Evolutionary conservation across 2,113 vertebrate genomes (phyloP), one percentile per base, ranked within the genome.

Genomic region (Nibea albiflora): DNA sequence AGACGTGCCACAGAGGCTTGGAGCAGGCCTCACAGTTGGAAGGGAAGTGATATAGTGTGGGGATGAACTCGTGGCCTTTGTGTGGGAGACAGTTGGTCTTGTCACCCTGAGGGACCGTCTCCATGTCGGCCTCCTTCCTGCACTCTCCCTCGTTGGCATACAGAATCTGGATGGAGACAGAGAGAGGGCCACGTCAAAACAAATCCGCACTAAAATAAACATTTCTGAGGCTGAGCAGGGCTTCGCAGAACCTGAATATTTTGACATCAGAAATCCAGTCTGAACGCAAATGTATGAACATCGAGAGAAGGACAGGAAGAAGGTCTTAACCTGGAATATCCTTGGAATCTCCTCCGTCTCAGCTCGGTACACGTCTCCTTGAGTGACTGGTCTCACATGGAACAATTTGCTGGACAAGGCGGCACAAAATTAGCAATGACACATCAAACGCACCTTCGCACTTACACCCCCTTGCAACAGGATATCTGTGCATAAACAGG

Each of bases 91-190:
- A 99, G 95, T 97, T 98, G 57, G 97, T 95, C 93, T 97, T 99
- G 89, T 99, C 98, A n/a, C 95, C 93, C 20, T 97, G 97, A 80
- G 96, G 96, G 75, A 96, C 95, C 19, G 95, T 71, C 88, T 99
- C 98, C 92, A 96, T 86, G 73, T 99, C 98, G 15, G 94, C 93
- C 58, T 99, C 98, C 93, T 99, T 99, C 91, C 98, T 95, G 94
- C 97, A 98, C 92, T 99, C 98, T 4, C 98, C 98, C 92, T 99
- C 98, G 80, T 99, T 99, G 94, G 98, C 98, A 90, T 99, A 99
- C 2, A 99, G 94, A 90, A 99, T 99, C 98, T 99, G 87, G 79
- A 64, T 0, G 39, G 42, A 79, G 24, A 76, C 39, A 47, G 47
- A 56, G 16, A 28, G 10, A 35, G 15, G 1, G 15, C 2, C 12